These are phyloP conservation scores for Athalia cordata DNA, from an alignment of 2,888 invertebrate species.

Conservation along the genomic window DNA sequence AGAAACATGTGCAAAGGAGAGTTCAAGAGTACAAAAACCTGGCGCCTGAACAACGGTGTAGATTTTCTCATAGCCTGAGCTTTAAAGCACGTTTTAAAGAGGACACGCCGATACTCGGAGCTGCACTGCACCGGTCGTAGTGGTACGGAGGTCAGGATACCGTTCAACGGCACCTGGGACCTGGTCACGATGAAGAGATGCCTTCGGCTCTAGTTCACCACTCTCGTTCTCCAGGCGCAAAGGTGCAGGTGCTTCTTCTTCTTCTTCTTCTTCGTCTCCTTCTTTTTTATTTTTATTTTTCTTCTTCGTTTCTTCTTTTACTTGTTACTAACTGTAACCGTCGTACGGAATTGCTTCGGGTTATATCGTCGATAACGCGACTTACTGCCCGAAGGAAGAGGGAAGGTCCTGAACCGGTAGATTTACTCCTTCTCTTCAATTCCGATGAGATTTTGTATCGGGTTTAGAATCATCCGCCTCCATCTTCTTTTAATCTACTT, in stretches of 20 bases:
- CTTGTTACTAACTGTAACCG: conserved; percentile 2
- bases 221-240: conserved; percentile 32
- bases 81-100: conserved; percentile 31
- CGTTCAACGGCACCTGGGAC: conserved; percentile 21
- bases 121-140: background rate
- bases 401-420: too few species aligned
- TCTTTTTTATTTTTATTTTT: too few species aligned
- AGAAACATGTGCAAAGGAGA: too few species aligned
- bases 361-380: background rate
- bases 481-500: too few species aligned
- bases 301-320: background rate
- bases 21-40: too few species aligned
- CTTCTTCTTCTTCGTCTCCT: too few species aligned
- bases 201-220: conserved; percentile 41
- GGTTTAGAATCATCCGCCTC: too few species aligned
- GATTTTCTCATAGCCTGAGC: background rate
- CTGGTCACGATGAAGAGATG: conserved; percentile 25
- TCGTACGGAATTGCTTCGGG: conserved; percentile 22
- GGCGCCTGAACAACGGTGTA: too few species aligned
- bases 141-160: conserved; percentile 36
- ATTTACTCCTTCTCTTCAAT: too few species aligned
- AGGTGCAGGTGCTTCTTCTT: conserved; percentile 27
- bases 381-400: too few species aligned
- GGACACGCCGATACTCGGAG: conserved; percentile 9
- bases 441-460: too few species aligned